Evolutionary conservation across 2,113 vertebrate species (phyloP).

Genomic region (Lanius collurio): DNA sequence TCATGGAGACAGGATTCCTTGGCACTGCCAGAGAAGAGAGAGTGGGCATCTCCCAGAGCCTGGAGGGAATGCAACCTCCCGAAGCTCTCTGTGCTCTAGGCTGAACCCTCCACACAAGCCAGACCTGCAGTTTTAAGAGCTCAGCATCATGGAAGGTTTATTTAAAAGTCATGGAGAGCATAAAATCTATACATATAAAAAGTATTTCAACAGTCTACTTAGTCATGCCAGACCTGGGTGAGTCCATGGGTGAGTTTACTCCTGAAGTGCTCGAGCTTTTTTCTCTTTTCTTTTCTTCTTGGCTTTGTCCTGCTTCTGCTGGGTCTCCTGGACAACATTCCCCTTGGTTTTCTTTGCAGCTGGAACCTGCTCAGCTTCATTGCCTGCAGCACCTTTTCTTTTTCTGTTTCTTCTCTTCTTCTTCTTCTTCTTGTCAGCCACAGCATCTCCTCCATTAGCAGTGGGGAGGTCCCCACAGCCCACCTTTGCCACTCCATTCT

Average conservation of each 20-base stretch:
- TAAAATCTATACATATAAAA: slow-evolving; percentile 44
- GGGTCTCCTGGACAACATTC: background rate
- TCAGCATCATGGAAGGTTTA: slow-evolving; percentile 26
- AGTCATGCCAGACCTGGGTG: background rate
- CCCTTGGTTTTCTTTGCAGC: slow-evolving; percentile 52
- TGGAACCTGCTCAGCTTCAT: background rate
- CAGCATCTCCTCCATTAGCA: background rate
- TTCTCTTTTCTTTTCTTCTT: slow-evolving; percentile 32
- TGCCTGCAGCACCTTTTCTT: background rate
- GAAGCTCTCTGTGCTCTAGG: background rate
- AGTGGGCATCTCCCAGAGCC: background rate
- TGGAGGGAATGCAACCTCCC: background rate
- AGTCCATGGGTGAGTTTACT: background rate
- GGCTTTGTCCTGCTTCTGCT: background rate
- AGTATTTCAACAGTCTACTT: background rate
- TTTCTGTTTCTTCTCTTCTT: slow-evolving; percentile 39
- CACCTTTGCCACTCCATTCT: background rate
- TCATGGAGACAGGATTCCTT: background rate
- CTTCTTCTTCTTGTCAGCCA: background rate
- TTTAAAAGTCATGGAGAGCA: slow-evolving; percentile 11
- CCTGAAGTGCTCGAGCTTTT: background rate
- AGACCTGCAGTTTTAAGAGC: background rate
- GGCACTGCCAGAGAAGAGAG: background rate
- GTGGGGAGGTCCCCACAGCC: background rate
- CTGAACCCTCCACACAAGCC: background rate